A percentile compares a stretch with the other conserved stretches of the same genome.
phyloP scores from a whole-genome alignment of 2,113 vertebrate species.

The Apus apus region DNA sequence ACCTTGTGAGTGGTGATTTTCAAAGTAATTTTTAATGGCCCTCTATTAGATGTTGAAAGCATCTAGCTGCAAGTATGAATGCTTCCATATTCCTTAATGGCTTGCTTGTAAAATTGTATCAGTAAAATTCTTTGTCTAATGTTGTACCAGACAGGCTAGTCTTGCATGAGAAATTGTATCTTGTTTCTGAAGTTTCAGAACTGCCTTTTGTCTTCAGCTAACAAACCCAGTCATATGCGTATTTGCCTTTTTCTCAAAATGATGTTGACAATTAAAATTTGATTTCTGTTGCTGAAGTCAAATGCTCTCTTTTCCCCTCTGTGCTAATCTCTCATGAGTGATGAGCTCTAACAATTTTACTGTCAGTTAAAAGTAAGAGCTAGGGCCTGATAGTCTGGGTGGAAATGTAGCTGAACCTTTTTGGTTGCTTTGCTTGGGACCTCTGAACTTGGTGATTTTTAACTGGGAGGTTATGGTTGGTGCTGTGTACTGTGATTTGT shows the following conservation, averaged over 20 bases:
- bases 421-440: not conserved
- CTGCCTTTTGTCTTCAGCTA: not conserved
- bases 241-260: not conserved
- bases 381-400: not conserved
- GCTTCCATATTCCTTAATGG: not conserved
- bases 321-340: not conserved
- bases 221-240: not conserved
- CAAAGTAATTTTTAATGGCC: not conserved
- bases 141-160: not conserved
- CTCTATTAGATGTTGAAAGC: not conserved
- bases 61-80: not conserved
- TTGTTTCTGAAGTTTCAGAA: not conserved
- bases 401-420: not conserved
- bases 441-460: not conserved
- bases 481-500: not conserved
- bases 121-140: not conserved
- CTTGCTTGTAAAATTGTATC: not conserved
- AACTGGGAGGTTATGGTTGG: not conserved
- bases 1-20: not conserved
- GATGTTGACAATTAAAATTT: not conserved
- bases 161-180: not conserved
- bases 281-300: not conserved
- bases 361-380: not conserved
- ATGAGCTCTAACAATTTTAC: not conserved
- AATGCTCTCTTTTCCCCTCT: not conserved